Conservation (phyloP, 2,888 invertebrate species). For the Xiphydria camelus region DNA sequence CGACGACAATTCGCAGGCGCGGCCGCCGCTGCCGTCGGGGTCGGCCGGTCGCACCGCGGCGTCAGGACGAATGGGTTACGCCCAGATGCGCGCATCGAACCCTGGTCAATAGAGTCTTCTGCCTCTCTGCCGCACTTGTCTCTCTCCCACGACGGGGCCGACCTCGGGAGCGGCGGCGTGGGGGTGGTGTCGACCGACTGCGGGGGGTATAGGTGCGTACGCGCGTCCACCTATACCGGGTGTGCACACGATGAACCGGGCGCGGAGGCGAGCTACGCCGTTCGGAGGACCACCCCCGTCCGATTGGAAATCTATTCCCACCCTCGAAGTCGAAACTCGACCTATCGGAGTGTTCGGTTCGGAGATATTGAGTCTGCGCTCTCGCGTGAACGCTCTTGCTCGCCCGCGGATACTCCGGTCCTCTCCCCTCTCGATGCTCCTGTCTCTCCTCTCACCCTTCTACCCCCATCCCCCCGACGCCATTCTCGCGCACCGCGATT, state of each 20-base stretch:
- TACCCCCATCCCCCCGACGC: constrained; percentile 23
- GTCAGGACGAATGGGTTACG: constrained; percentile 57
- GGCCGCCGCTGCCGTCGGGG: too few species aligned
- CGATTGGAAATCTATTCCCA: constrained; percentile 60
- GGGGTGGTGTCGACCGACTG: constrained; percentile 42
- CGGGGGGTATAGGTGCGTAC: constrained; percentile 57
- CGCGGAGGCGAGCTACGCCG: constrained; percentile 14
- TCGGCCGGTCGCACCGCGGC: too few species aligned
- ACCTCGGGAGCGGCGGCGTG: constrained; percentile 42
- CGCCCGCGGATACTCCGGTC: constrained; percentile 20
- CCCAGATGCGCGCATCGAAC: constrained; percentile 59
- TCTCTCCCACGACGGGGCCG: constrained; percentile 38
- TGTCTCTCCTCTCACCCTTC: constrained; percentile 20
- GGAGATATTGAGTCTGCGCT: constrained; percentile 58
- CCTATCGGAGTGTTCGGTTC: constrained; percentile 58
- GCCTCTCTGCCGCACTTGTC: too few species aligned
- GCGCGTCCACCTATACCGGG: constrained; percentile 56
- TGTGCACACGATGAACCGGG: neutral
- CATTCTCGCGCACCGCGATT: constrained; percentile 15
- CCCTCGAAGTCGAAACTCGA: constrained; percentile 57
- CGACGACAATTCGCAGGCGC: constrained; percentile 58
- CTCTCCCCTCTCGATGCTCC: constrained; percentile 14
- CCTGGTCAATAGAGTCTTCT: constrained; percentile 56
- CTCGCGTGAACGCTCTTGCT: constrained; percentile 19
- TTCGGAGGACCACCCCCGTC: constrained; percentile 42